These are phyloP conservation scores for Fundulus diaphanus DNA, from an alignment of 2,797 vertebrate genomes.

Conservation along the genomic window DNA sequence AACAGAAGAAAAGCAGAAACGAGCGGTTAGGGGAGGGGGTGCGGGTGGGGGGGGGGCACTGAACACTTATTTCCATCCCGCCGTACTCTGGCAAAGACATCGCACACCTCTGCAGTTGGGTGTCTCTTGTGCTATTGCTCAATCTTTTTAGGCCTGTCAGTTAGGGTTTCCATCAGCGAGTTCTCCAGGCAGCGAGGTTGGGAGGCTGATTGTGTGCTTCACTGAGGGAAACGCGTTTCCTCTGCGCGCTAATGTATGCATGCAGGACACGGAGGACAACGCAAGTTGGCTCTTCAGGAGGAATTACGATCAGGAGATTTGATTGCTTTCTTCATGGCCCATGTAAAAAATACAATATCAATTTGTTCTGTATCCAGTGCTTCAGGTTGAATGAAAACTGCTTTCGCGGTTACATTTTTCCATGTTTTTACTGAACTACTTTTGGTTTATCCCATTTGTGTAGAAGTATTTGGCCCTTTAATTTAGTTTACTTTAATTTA, in stretches of 20 bases:
- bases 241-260: slow-evolving; percentile 45
- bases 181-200: slow-evolving; percentile 54
- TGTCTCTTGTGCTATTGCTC: slow-evolving; percentile 73
- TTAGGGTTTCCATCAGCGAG: slow-evolving; percentile 70
- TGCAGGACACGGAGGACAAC: slow-evolving; percentile 22
- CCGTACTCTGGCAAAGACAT: slow-evolving; percentile 73
- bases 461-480: too few relatives aligned
- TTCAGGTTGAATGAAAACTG: not conserved
- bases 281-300: slow-evolving; percentile 24
- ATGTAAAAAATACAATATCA: slow-evolving; percentile 12
- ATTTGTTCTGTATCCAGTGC: not conserved
- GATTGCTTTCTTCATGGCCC: slow-evolving; percentile 24
- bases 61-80: slow-evolving; percentile 73
- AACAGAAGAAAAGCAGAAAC: slow-evolving; percentile 67
- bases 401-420: not conserved
- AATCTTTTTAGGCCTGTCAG: slow-evolving; percentile 78
- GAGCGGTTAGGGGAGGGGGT: not conserved
- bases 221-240: slow-evolving; percentile 47
- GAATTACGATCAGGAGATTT: slow-evolving; percentile 51
- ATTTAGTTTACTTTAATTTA: not conserved
- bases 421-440: too few relatives aligned
- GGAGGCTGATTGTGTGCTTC: slow-evolving; percentile 59
- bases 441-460: not conserved
- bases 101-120: slow-evolving; percentile 67
- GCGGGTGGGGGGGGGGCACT: slow-evolving; percentile 24